A percentile compares a stretch with the other conserved stretches of the same genome.
Conservation (phyloP, 2,113 vertebrate species). For the Phyllopteryx taeniolatus region DNA sequence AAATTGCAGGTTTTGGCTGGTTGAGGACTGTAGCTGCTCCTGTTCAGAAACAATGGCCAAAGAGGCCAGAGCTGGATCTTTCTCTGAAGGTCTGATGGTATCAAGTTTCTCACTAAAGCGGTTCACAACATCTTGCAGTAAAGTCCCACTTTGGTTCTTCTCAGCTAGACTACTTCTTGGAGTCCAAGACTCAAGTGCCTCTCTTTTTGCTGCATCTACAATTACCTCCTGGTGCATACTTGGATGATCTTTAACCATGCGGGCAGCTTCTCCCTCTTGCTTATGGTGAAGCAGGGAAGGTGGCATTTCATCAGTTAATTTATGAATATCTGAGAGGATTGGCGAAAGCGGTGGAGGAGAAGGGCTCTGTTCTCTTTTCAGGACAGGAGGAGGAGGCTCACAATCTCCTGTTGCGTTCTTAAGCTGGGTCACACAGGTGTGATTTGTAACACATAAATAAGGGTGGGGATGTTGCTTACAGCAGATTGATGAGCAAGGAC, state of each 20-base stretch:
- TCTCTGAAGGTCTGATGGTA: slow-evolving; percentile 82
- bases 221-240: slow-evolving; percentile 8
- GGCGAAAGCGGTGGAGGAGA: slow-evolving; percentile 88
- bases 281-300: slow-evolving; percentile 80
- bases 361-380: slow-evolving; percentile 75
- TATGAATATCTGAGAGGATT: slow-evolving; percentile 74
- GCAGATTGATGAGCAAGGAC: slow-evolving; percentile 45
- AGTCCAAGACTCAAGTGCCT: slow-evolving; percentile 27
- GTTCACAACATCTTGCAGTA: slow-evolving; percentile 85
- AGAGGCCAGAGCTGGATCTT: slow-evolving; percentile 60
- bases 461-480: slow-evolving; percentile 68
- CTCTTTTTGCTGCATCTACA: slow-evolving; percentile 12
- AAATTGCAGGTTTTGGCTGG: slow-evolving; percentile 69
- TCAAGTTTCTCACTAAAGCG: slow-evolving; percentile 89
- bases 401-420: slow-evolving; percentile 43
- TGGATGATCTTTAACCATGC: slow-evolving; percentile 10
- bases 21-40: slow-evolving; percentile 60
- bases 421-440: slow-evolving; percentile 46
- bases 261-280: slow-evolving; percentile 52
- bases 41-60: slow-evolving; percentile 61
- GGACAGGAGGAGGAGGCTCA: slow-evolving; percentile 41
- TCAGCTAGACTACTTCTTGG: slow-evolving; percentile 57
- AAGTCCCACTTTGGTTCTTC: slow-evolving; percentile 70
- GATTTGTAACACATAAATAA: slow-evolving; percentile 52
- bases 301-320: slow-evolving; percentile 75